Conservation (phyloP, 2,113 vertebrate genomes). For the Sciurus niger region DNA sequence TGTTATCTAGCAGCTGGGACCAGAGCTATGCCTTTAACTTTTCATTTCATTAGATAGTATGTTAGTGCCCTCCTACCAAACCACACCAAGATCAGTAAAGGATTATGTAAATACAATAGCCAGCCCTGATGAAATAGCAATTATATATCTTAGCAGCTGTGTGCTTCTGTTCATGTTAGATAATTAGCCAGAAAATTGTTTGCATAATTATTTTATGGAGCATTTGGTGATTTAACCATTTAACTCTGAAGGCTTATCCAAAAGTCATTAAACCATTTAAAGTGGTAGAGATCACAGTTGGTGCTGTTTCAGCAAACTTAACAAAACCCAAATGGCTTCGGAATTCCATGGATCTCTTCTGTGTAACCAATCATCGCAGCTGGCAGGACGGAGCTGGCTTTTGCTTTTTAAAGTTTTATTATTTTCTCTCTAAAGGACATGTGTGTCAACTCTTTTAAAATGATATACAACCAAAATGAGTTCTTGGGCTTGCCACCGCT, state of each 20-base stretch:
- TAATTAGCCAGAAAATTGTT: constrained; percentile 90
- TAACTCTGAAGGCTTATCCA: constrained; percentile 88
- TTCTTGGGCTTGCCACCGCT: constrained; percentile 69
- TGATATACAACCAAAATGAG: constrained; percentile 79
- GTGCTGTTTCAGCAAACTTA: constrained; percentile 77
- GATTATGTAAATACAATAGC: constrained; percentile 88
- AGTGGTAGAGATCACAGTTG: constrained; percentile 82
- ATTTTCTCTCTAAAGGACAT: constrained; percentile 77
- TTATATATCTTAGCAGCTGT: constrained; percentile 89
- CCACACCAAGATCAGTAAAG: constrained; percentile 83
- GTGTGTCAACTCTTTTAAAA: constrained; percentile 80
- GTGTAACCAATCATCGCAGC: constrained; percentile 67
- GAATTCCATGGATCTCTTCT: constrained; percentile 70
- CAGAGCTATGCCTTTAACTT: constrained; percentile 80
- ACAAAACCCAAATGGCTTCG: constrained; percentile 72
- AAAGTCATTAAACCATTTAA: constrained; percentile 87
- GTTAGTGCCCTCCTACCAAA: constrained; percentile 73
- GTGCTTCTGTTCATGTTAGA: constrained; percentile 82
- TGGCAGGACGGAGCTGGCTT: constrained; percentile 71
- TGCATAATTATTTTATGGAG: constrained; percentile 89
- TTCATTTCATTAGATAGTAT: constrained; percentile 87
- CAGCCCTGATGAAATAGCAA: constrained; percentile 86
- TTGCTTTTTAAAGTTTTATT: constrained; percentile 75
- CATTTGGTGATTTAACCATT: constrained; percentile 88
- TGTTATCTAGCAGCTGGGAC: constrained; percentile 86